phyloP scores from a whole-genome alignment of 2,113 vertebrate species.

The Mastomys coucha region DNA sequence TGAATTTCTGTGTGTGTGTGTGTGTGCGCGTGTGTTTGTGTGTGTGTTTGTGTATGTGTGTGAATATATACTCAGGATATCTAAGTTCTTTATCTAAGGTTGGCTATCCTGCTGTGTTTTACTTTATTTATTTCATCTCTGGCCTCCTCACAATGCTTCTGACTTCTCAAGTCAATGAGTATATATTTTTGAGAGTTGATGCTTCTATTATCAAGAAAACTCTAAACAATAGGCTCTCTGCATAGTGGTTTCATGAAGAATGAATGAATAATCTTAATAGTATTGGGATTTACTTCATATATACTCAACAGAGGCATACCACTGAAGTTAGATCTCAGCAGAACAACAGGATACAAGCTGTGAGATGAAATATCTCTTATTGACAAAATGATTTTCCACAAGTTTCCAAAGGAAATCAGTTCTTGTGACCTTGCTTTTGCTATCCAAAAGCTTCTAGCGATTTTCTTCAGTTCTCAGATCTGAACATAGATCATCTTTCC shows the following conservation, averaged over 20 bases:
- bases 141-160: background rate
- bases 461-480: slow-evolving; percentile 3
- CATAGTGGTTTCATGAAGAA: background rate
- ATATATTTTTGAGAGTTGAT: background rate
- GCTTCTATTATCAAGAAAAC: background rate
- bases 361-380: background rate
- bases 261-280: background rate
- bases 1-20: background rate
- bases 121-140: background rate
- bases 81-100: background rate
- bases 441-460: background rate
- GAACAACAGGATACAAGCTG: background rate
- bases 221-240: background rate
- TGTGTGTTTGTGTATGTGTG: no score
- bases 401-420: background rate
- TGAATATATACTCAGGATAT: background rate
- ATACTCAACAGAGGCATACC: background rate
- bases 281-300: background rate
- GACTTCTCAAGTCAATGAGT: background rate
- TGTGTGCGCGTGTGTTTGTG: no score
- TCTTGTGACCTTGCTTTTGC: background rate
- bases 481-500: background rate
- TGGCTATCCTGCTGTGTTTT: background rate
- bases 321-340: background rate
- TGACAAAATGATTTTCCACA: background rate